Base-by-base conservation (phyloP, 2,113 vertebrate genomes). In the Leptodactylus fuscus region DNA sequence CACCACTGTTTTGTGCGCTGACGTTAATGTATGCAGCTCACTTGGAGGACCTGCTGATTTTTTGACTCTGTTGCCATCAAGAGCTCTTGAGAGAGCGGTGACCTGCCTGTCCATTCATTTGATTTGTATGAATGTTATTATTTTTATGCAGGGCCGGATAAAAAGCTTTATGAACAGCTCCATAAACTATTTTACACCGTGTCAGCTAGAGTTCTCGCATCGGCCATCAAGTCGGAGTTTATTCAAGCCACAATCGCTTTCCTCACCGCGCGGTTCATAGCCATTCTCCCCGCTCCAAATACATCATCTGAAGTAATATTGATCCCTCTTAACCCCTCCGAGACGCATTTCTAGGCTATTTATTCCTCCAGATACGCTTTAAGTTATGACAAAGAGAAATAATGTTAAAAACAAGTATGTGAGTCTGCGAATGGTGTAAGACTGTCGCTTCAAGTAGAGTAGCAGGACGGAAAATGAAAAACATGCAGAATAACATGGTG, bases 181-280 rank as follows among this genome's bases (percentile, higher is more conserved):
- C 41, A 81, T 81, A 67, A 67, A 67, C 79, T 65, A 29, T 81
- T 60, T 81, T 81, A 81, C 38, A 67, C n/a, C 11, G 60, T 81
- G 79, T 81, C 79, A 81, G 79, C 58, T 8, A 46, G 36, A 29
- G 20, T 81, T 67, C 58, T 29, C 79, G 67, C 62, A 34, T 81
- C 80, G n/a, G 58, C 62, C 62, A 49, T 81, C 79, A 81, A 65
- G 46, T 34, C 41, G 20, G 24, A 32, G 46, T 48, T 51, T 48
- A 76, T 76, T 76, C 46, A 8, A 20, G 73, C 24, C 46, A 49
- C 73, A 49, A 49, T 20, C 24, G 27, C 18, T 6, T 32, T 32
- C 44, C 29, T 49, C 15, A 15, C 27, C 16, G 16, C 15, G 46
- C 13, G 22, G 13, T 49, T 75, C 46, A 49, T 48, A 48, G 6